A percentile compares a stretch with the other conserved stretches of the same genome.
These are phyloP conservation scores for Phalera bucephala DNA, from an alignment of 2,888 invertebrate species.

Conservation along the genomic window DNA sequence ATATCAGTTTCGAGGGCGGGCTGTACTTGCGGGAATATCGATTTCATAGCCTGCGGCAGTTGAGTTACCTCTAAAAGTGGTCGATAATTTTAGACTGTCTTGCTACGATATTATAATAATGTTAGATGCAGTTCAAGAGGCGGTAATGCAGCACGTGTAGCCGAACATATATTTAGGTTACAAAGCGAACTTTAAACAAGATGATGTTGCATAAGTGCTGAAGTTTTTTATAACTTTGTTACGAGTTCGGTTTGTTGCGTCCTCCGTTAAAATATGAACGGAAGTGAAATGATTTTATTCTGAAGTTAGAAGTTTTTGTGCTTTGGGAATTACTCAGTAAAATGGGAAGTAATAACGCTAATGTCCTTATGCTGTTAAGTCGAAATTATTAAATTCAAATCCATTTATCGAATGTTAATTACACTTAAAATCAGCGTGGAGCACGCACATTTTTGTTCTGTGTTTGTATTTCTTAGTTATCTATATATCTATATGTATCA, in stretches of 20 bases:
- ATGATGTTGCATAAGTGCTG: slow-evolving; percentile 34
- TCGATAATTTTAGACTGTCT: slow-evolving; percentile 61
- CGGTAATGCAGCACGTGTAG: not conserved
- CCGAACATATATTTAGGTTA: not conserved
- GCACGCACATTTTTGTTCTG: no score
- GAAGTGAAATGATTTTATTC: slow-evolving; percentile 19
- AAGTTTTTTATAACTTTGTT: slow-evolving; percentile 34
- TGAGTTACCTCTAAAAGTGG: slow-evolving; percentile 56
- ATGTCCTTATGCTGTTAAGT: no score
- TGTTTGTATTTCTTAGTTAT: no score
- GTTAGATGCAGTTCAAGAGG: slow-evolving; percentile 13
- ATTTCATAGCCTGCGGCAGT: slow-evolving; percentile 51
- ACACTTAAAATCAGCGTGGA: no score
- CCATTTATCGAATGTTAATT: no score
- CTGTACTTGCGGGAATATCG: slow-evolving; percentile 35
- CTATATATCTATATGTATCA: no score
- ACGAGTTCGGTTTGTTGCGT: slow-evolving; percentile 25
- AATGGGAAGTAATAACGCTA: no score
- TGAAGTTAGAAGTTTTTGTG: slow-evolving; percentile 2
- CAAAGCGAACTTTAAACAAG: slow-evolving; percentile 43
- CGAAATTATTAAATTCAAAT: no score
- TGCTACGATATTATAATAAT: slow-evolving; percentile 29
- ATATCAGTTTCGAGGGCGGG: slow-evolving; percentile 22
- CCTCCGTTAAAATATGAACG: slow-evolving; percentile 25
- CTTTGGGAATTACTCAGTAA: not conserved